Base-by-base conservation (phyloP, 2,888 invertebrate species). In the Dione vanillae region DNA sequence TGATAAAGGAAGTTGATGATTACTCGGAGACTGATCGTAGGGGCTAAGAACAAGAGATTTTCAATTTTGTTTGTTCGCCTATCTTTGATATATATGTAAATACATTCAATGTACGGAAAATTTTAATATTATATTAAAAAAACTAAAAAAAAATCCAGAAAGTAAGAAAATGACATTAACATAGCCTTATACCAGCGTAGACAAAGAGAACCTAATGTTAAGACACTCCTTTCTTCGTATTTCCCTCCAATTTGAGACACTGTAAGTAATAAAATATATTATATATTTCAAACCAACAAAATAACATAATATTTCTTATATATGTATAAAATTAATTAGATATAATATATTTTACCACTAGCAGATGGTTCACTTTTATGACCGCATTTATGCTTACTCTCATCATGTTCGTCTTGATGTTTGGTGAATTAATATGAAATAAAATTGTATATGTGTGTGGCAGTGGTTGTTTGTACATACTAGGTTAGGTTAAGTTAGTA, bases 1-100 rank as follows among this genome's bases (percentile, higher is more conserved):
- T 58, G 49, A 59, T 52, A 35, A 61, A 19, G 61, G 52, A 68
- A 68, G 45, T 61, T 68, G 59, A 62, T 62, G 62, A 62, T 52
- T 52, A 45, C 68, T 62, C 40, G 2, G 49, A 43, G 41, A 35
- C 45, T 62, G 62, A 43, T 35, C 65, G 35, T 61, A n/a, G 43
- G 43, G 35, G 41, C 51, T 51, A 43, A 51, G 16, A 67, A 67
- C 41, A 52, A 61, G 49, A 41, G 43, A 45, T 51, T 67, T 61
- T 67, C 12, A 51, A 16, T 35, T 62, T 62, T 67, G 51, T 19
- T 67, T 67, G 47, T 45, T 45, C 19, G 35, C 37, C n/a, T 54
- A 35, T 54, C 16, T 16, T 54, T 54, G 3, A 37, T 2, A n/a
- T 1, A n/a, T n/a, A 2, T 47, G 2, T 14, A 19, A 16, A 10